Evolutionary conservation across 1,140 invertebrate species (phyloP), one percentile per base, ranked within the genome.

Genomic region (Caenorhabditis tropicalis): DNA sequence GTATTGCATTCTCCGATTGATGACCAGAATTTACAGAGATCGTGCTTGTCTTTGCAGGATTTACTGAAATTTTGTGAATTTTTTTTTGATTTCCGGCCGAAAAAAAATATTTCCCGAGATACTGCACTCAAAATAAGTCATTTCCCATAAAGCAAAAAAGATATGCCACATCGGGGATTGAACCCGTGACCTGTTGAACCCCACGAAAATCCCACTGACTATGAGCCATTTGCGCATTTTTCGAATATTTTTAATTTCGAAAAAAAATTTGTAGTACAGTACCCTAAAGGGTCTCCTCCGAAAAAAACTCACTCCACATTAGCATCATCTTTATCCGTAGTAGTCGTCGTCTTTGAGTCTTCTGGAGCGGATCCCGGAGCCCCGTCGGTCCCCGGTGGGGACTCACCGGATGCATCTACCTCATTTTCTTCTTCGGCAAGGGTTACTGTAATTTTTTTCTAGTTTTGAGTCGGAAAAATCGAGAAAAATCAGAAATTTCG

Each of bases 1-100:
- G 81, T 46, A 9, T 90, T 86, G 79, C 89, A 90, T 82, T 90
- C 89, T 7, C 88, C 89, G 79, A 90, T 90, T 9, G 88, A 87
- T 12, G 87, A 82, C 89, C 89, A 90, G 85, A 90, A 90, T 86
- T 90, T 90, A 86, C 89, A 90, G n/a, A 90, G 83, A 85, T 90
- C 89, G 43, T 89, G 89, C 46, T 74, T 79, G 39, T 89, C 89
- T n/a, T 79, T 74, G 80, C 89, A 89, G 65, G 65, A 74, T 74
- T 74, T 74, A 36, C 65, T 74, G 65, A 29, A 74, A 43, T 43
- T 51, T 51, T 12, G 9, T 19, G 48, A 51, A 0, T 12, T 51
- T 51, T 46, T 46, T 46, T 16, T 46, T 4, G 4, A 46, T 46
- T 46, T 4, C 43, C 1, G 4, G 10, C 1, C 10, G 43, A 46